Evolutionary conservation across 2,888 invertebrate genomes (phyloP).

Genomic region (Teleiodes luculella): DNA sequence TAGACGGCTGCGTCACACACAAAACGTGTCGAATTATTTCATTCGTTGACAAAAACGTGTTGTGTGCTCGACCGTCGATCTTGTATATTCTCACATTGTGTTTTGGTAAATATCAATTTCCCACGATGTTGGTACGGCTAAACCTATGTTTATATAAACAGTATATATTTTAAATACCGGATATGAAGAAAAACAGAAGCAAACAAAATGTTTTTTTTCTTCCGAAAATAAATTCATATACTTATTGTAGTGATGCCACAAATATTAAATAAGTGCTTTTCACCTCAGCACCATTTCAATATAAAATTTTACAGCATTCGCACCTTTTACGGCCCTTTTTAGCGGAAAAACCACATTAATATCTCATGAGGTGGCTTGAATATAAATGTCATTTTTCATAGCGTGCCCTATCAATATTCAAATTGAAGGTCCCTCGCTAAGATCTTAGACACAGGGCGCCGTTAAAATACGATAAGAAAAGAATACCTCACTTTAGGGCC

Average conservation of each 20-base stretch:
- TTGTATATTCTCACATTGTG: no score
- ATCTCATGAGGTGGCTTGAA: slow-evolving; percentile 43
- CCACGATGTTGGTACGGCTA: no score
- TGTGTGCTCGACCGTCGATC: no score
- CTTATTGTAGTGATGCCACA: no score
- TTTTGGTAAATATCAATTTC: no score
- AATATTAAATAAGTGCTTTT: no score
- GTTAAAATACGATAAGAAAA: slow-evolving; percentile 70
- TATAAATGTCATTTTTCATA: slow-evolving; percentile 45
- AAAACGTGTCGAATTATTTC: no score
- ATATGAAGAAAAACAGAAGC: not conserved
- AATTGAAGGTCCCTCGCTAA: slow-evolving; percentile 61
- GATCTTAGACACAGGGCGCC: slow-evolving; percentile 64
- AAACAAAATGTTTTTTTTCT: not conserved
- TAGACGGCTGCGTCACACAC: no score
- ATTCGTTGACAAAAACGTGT: no score
- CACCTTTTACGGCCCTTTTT: slow-evolving; percentile 3
- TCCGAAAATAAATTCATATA: no score
- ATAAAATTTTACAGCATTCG: not conserved
- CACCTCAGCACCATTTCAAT: not conserved
- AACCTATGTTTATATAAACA: no score
- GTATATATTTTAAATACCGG: not conserved
- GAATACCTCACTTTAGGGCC: slow-evolving; percentile 70
- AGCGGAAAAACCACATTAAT: slow-evolving; percentile 28
- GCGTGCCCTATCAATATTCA: slow-evolving; percentile 66